phyloP scores from a whole-genome alignment of 2,113 vertebrate genomes.

The Sisor rabdophorus region DNA sequence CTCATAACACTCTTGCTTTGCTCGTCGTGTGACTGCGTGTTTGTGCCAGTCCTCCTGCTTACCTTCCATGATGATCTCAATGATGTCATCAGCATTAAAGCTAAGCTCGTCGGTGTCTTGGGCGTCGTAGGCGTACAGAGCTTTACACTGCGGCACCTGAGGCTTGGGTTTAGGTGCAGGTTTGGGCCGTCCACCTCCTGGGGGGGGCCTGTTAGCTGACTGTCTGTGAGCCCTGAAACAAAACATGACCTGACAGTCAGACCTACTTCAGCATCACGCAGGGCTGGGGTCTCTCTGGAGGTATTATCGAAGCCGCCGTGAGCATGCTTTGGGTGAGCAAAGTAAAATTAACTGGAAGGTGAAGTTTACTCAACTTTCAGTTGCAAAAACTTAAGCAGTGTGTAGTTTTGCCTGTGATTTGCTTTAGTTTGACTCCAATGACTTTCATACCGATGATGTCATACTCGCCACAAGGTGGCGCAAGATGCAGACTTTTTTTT shows the following conservation, averaged over 20 bases:
- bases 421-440: background rate
- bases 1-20: background rate
- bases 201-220: slow-evolving; percentile 76
- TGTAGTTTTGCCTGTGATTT: background rate
- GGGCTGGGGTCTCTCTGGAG: background rate
- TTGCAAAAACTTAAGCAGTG: background rate
- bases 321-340: slow-evolving; percentile 33
- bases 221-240: slow-evolving; percentile 79
- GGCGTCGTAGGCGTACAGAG: slow-evolving; percentile 93
- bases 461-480: slow-evolving; percentile 41
- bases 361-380: slow-evolving; percentile 22
- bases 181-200: slow-evolving; percentile 89
- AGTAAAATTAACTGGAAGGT: slow-evolving; percentile 11
- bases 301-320: slow-evolving; percentile 1
- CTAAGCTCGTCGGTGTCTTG: slow-evolving; percentile 98
- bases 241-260: background rate
- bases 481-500: slow-evolving; percentile 7
- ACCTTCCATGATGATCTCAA: slow-evolving; percentile 95
- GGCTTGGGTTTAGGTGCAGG: slow-evolving; percentile 95
- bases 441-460: slow-evolving; percentile 14
- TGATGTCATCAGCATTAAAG: slow-evolving; percentile 93
- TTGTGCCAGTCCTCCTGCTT: slow-evolving; percentile 10
- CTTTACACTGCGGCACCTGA: slow-evolving; percentile 93
- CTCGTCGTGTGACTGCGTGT: background rate
- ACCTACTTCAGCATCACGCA: background rate